Conservation (phyloP, 2,113 vertebrate species). For the Herpailurus yagouaroundi region DNA sequence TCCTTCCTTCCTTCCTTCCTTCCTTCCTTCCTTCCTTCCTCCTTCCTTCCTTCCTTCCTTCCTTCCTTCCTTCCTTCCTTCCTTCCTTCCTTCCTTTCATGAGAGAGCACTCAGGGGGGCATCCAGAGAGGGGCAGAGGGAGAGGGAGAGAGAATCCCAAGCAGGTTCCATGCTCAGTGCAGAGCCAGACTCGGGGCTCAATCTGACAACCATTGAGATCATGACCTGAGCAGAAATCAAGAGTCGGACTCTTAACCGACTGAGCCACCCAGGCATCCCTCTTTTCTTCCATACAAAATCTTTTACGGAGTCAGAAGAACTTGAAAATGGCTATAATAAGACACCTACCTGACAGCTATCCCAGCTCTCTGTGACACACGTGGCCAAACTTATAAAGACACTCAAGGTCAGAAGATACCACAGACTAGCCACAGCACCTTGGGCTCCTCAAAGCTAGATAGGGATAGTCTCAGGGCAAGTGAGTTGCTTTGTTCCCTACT, state of each 20-base stretch:
- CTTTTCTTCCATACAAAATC: not conserved
- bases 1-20: no score
- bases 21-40: no score
- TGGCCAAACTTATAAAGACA: not conserved
- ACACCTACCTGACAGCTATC: not conserved
- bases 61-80: no score
- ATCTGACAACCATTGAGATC: not conserved
- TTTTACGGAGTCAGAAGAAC: not conserved
- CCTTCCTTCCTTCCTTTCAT: no score
- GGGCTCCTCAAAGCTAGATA: no score
- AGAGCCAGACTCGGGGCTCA: not conserved
- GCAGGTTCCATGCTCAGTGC: not conserved
- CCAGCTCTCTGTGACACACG: not conserved
- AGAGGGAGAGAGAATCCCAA: not conserved
- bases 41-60: no score
- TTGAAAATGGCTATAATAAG: slow-evolving; percentile 29
- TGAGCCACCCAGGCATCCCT: not conserved
- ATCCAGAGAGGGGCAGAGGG: not conserved
- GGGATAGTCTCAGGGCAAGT: not conserved
- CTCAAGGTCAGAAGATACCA: not conserved
- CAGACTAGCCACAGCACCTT: not conserved
- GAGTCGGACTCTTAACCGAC: not conserved
- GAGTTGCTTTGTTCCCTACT: not conserved
- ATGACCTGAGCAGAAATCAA: not conserved
- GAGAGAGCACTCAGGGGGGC: no score